phyloP scores from a whole-genome alignment of 2,797 vertebrate species.

The Epinephelus coioides region DNA sequence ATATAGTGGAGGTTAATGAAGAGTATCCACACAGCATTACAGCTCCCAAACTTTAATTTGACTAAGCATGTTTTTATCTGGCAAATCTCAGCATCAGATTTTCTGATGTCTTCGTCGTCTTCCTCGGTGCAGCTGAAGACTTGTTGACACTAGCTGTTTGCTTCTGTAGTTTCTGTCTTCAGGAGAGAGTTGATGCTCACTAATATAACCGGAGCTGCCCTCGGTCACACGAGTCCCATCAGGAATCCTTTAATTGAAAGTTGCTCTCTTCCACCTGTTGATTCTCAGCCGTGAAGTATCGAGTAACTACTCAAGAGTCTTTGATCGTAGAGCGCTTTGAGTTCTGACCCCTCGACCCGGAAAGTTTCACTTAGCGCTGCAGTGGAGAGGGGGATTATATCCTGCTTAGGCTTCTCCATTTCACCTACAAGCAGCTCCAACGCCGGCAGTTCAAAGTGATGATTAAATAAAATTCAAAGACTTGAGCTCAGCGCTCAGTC shows the following conservation, averaged over 20 bases:
- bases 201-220: not conserved
- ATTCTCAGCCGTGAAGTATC: slow-evolving; percentile 8
- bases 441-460: not conserved
- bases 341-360: slow-evolving; percentile 45
- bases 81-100: too few relatives aligned
- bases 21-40: too few relatives aligned
- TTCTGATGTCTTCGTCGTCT: too few relatives aligned
- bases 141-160: slow-evolving; percentile 15
- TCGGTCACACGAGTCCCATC: not conserved
- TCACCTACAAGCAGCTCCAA: not conserved
- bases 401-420: not conserved
- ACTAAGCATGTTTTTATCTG: too few relatives aligned
- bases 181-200: not conserved
- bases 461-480: not conserved
- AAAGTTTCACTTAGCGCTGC: slow-evolving; percentile 50
- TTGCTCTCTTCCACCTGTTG: slow-evolving; percentile 39
- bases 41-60: too few relatives aligned
- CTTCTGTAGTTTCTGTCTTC: not conserved
- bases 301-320: not conserved
- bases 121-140: not conserved
- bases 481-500: not conserved
- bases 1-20: too few relatives aligned
- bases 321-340: not conserved
- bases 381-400: not conserved
- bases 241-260: slow-evolving; percentile 42